These are phyloP conservation scores for Eulemur mongoz DNA, from an alignment of 2,797 vertebrate species.

Conservation along the genomic window DNA sequence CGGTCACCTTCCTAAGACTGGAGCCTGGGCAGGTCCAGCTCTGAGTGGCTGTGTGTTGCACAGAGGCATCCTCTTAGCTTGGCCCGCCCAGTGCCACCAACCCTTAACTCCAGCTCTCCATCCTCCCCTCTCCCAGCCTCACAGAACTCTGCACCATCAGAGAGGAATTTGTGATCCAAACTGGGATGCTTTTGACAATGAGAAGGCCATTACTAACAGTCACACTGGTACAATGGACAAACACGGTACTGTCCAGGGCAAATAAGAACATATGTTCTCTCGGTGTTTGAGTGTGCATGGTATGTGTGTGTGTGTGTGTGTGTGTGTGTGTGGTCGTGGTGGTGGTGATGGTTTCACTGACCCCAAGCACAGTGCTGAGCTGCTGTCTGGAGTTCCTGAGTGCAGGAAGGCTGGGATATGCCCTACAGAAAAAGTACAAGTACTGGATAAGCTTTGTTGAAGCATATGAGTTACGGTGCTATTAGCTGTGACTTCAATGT, in stretches of 20 bases:
- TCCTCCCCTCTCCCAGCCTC: neutral
- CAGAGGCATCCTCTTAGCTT: neutral
- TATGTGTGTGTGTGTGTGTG: too few relatives aligned
- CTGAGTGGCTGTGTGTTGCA: neutral
- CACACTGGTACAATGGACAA: neutral
- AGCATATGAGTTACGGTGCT: neutral
- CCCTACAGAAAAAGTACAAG: neutral
- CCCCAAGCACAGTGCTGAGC: neutral
- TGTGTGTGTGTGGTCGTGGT: too few relatives aligned
- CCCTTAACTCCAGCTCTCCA: too few relatives aligned
- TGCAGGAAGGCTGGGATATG: neutral
- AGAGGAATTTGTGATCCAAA: neutral
- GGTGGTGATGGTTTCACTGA: neutral
- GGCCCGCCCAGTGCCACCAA: accelerated
- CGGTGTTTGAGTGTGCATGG: accelerated
- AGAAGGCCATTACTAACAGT: neutral
- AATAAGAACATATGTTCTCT: neutral
- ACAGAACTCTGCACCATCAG: neutral
- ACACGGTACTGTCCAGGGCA: neutral
- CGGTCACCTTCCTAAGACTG: neutral
- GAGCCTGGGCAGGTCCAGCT: neutral
- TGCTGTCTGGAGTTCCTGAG: neutral
- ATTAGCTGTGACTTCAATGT: neutral
- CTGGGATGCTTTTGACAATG: neutral
- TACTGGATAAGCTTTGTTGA: neutral